Evolutionary conservation across 2,888 invertebrate genomes (phyloP).

Genomic region (Trichogramma dendrolimi): DNA sequence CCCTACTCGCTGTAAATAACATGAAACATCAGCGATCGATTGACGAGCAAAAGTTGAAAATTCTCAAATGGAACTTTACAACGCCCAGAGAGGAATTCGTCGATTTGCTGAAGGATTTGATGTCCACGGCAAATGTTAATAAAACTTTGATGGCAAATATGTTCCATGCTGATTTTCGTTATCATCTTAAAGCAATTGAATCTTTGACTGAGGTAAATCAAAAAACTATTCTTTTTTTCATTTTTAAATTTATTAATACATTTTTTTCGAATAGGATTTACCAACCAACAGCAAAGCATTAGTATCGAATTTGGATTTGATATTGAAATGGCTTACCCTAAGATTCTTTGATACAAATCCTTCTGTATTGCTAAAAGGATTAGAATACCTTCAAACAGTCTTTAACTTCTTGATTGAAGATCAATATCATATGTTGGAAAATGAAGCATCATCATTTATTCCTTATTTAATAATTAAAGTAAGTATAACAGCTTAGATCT

Average conservation of each 20-base stretch:
- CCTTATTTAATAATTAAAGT: conserved; percentile 93
- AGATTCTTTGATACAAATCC: conserved; percentile 99
- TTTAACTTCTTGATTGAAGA: conserved; percentile 76
- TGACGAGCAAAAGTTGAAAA: conserved; percentile 90
- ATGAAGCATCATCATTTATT: conserved; percentile 88
- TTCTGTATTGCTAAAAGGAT: conserved; percentile 89
- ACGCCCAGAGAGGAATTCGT: conserved; percentile 91
- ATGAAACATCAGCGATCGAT: conserved; percentile 88
- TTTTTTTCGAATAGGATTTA: conserved; percentile 58
- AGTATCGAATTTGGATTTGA: conserved; percentile 86
- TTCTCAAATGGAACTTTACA: conserved; percentile 93
- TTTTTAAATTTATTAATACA: conserved; percentile 2
- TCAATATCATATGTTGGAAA: conserved; percentile 82
- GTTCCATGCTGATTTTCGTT: conserved; percentile 91
- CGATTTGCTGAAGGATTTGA: conserved; percentile 84
- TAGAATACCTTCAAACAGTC: conserved; percentile 83
- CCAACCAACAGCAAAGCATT: conserved; percentile 74
- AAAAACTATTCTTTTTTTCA: conserved; percentile 3
- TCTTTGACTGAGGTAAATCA: conserved; percentile 66
- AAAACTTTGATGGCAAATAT: conserved; percentile 82
- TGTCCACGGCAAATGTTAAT: conserved; percentile 83
- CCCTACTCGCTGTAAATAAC: conserved; percentile 72
- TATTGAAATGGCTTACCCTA: conserved; percentile 93
- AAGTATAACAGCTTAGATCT: conserved; percentile 30
- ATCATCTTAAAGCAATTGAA: conserved; percentile 93